These are phyloP conservation scores for Aphelenchoides besseyi DNA, from an alignment of 1,140 invertebrate genomes.

Conservation along the genomic window DNA sequence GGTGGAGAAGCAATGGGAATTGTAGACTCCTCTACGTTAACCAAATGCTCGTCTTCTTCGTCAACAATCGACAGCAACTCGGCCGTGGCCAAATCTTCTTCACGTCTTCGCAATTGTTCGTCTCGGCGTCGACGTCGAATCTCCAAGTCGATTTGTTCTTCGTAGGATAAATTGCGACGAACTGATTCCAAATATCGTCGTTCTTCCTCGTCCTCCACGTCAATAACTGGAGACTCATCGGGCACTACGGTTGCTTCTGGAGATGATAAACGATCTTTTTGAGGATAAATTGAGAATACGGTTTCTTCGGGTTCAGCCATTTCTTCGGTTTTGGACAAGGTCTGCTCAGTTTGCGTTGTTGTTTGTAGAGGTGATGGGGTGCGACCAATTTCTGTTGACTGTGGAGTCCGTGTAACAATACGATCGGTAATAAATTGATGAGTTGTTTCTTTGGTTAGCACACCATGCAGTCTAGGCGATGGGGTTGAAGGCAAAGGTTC, in stretches of 20 bases:
- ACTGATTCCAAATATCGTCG: constrained; percentile 38
- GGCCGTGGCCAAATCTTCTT: not conserved
- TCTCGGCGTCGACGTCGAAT: constrained; percentile 31
- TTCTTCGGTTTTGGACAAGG: not conserved
- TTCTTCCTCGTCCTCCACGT: constrained; percentile 10
- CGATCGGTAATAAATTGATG: not conserved
- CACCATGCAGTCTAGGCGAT: not conserved
- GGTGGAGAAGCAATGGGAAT: not conserved
- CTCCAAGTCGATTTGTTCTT: constrained; percentile 39
- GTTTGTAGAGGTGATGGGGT: not conserved
- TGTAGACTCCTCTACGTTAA: not conserved
- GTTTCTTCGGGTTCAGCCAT: not conserved
- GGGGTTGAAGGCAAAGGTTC: not conserved
- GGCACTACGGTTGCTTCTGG: not conserved
- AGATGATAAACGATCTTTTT: not conserved
- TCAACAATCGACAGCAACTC: constrained; percentile 14
- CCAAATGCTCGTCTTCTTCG: constrained; percentile 15
- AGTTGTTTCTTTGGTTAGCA: constrained; percentile 5
- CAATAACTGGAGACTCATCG: no score
- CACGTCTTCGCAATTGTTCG: not conserved
- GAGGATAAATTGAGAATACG: not conserved
- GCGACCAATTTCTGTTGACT: not conserved
- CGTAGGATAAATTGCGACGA: constrained; percentile 37
- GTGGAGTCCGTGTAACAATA: not conserved
- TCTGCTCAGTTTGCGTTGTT: not conserved